These are phyloP conservation scores for Xylota sylvarum DNA, from an alignment of 2,888 invertebrate species.

Conservation along the genomic window DNA sequence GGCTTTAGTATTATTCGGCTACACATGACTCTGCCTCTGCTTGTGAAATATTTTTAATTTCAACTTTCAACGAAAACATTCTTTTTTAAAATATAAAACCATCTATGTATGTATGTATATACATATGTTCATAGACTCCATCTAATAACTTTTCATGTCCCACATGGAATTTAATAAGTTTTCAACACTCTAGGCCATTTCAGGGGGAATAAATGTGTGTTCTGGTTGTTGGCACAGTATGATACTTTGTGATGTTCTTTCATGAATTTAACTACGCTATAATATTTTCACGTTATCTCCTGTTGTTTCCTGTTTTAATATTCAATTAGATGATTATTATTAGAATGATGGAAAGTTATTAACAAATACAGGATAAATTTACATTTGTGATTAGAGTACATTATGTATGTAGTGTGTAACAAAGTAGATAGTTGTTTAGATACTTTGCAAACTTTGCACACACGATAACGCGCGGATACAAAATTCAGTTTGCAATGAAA, in stretches of 20 bases:
- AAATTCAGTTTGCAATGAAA: too few relatives aligned
- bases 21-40: neutral
- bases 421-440: too few relatives aligned
- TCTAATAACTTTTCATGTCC: neutral
- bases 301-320: neutral
- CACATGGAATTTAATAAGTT: slow-evolving; percentile 3
- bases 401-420: too few relatives aligned
- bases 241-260: neutral
- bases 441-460: too few relatives aligned
- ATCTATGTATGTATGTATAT: neutral
- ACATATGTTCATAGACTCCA: neutral
- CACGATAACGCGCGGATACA: too few relatives aligned
- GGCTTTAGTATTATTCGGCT: neutral
- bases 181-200: slow-evolving; percentile 17
- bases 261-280: neutral
- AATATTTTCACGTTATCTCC: neutral
- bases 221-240: neutral
- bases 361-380: slow-evolving; percentile 6
- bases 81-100: neutral
- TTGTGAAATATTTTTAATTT: slow-evolving; percentile 12
- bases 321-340: slow-evolving; percentile 9
- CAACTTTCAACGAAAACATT: slow-evolving; percentile 4
- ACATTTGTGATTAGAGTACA: neutral
- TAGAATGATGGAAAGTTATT: slow-evolving; percentile 16
- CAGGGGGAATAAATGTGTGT: slow-evolving; percentile 8